phyloP scores from a whole-genome alignment of 2,113 vertebrate species.

The Phylloscopus trochiloides region DNA sequence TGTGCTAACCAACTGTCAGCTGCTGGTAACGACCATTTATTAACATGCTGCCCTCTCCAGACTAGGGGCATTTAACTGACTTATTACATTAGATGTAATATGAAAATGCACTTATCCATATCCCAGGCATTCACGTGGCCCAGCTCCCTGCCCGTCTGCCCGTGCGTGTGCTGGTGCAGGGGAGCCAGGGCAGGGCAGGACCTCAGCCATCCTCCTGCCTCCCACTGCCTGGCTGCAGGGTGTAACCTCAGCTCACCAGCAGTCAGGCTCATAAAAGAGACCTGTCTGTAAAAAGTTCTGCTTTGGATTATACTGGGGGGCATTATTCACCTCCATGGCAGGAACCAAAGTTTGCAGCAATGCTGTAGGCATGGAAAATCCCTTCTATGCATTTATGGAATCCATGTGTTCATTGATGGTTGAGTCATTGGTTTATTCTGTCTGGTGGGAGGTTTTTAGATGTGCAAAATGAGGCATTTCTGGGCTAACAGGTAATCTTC shows the following conservation, averaged over 20 bases:
- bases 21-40: conserved; percentile 37
- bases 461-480: not conserved
- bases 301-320: not conserved
- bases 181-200: not conserved
- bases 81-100: conserved; percentile 45
- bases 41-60: not conserved
- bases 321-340: not conserved
- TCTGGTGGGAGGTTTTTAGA: not conserved
- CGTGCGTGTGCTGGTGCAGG: rapidly evolving
- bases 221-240: rapidly evolving
- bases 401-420: not conserved
- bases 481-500: not conserved
- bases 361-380: not conserved
- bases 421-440: not conserved
- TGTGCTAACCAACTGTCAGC: conserved; percentile 73
- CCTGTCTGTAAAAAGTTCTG: not conserved
- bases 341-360: not conserved
- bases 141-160: not conserved
- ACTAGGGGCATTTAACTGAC: conserved; percentile 20
- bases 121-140: not conserved
- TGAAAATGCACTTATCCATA: conserved; percentile 45
- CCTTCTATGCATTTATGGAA: not conserved
- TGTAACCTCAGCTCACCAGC: not conserved
- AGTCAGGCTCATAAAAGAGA: not conserved
- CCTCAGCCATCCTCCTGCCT: not conserved